Evolutionary conservation across 2,888 invertebrate species (phyloP).

Genomic region (Mechanitis mazaeus): DNA sequence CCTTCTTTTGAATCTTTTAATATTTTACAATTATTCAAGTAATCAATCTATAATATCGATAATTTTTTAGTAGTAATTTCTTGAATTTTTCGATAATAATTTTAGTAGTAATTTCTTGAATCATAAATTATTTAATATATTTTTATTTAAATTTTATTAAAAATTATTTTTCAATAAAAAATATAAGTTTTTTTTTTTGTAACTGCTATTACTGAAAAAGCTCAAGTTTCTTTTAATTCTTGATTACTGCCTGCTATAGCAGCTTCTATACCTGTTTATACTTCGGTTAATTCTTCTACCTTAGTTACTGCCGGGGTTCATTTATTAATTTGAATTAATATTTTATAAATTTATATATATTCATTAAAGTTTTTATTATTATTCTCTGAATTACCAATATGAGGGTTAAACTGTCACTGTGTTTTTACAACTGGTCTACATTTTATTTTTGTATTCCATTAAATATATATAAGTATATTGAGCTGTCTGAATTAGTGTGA

Average conservation of each 20-base stretch:
- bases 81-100: constrained; percentile 49
- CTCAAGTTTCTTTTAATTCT: constrained; percentile 87
- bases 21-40: no score
- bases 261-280: constrained; percentile 79
- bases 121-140: constrained; percentile 73
- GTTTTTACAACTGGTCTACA: no score
- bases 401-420: constrained; percentile 19
- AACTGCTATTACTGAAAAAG: constrained; percentile 84
- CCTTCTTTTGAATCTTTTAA: no score
- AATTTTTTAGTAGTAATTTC: no score
- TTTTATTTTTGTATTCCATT: no score
- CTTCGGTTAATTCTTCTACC: constrained; percentile 81
- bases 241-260: constrained; percentile 86
- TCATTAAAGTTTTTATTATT: constrained; percentile 72
- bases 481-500: no score
- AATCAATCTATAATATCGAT: no score
- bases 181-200: constrained; percentile 67
- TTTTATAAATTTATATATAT: constrained; percentile 56
- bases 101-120: constrained; percentile 77
- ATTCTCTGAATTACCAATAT: constrained; percentile 76
- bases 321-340: constrained; percentile 83
- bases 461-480: no score
- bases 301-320: constrained; percentile 86
- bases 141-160: constrained; percentile 72
- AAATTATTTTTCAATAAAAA: constrained; percentile 56